Evolutionary conservation across 1,140 invertebrate species (phyloP).

Genomic region (Brevipalpus yothersi): DNA sequence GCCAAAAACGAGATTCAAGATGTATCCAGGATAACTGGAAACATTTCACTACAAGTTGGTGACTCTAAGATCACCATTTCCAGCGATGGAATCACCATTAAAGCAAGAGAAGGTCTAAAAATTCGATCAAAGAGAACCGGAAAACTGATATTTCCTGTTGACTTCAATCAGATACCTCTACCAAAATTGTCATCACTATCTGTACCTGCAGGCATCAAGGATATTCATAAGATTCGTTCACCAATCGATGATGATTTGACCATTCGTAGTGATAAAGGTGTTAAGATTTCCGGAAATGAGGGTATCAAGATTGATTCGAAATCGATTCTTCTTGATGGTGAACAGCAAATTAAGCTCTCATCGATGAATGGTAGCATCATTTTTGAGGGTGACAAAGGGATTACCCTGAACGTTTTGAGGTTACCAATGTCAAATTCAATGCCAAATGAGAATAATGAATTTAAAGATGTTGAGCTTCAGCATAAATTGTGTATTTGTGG

Average conservation of each 20-base stretch:
- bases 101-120: slow-evolving; percentile 2
- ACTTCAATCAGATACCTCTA: slow-evolving; percentile 4
- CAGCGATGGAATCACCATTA: slow-evolving; percentile 2
- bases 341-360: slow-evolving; percentile 1
- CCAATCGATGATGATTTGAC: slow-evolving; percentile 5
- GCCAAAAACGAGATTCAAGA: slow-evolving; percentile 2
- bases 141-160: slow-evolving; percentile 7
- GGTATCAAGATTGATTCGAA: slow-evolving; percentile 5
- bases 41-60: slow-evolving; percentile 4
- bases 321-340: background rate
- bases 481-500: slow-evolving; percentile 17
- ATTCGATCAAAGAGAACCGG: background rate
- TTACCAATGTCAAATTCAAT: background rate
- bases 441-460: background rate
- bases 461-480: background rate
- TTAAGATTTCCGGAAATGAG: slow-evolving; percentile 6
- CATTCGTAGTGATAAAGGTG: background rate
- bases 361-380: slow-evolving; percentile 4
- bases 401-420: background rate
- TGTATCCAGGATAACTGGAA: slow-evolving; percentile 2
- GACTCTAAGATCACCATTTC: slow-evolving; percentile 1
- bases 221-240: slow-evolving; percentile 10
- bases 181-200: slow-evolving; percentile 2
- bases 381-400: slow-evolving; percentile 4
- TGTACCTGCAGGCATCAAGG: background rate